Evolutionary conservation across 2,888 invertebrate genomes (phyloP).

Genomic region (Amphiduros pacificus): DNA sequence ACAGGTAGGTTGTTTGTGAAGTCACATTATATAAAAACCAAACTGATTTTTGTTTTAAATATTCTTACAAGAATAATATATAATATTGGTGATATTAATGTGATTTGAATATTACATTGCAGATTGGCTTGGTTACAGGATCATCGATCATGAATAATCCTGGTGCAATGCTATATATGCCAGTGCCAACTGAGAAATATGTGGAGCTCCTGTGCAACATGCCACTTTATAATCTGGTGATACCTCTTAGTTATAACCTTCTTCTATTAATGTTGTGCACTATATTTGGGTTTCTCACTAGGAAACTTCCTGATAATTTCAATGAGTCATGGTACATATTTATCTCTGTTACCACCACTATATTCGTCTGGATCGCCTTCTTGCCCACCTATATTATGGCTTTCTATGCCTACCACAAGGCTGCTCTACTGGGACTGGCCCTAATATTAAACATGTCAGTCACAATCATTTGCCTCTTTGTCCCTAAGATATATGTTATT

Average conservation of each 20-base stretch:
- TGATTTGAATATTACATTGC: too few relatives aligned
- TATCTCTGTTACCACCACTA: conserved; percentile 1
- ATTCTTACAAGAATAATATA: too few relatives aligned
- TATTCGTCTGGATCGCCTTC: conserved; percentile 14
- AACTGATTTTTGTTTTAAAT: too few relatives aligned
- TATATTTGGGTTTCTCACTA: not conserved
- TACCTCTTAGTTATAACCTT: not conserved
- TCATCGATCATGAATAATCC: too few relatives aligned
- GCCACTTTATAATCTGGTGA: not conserved
- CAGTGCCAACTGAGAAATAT: not conserved
- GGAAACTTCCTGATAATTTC: conserved; percentile 7
- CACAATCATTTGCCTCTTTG: not conserved
- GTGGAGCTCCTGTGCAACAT: not conserved
- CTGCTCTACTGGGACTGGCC: not conserved
- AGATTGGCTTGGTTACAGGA: too few relatives aligned
- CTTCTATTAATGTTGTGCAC: not conserved
- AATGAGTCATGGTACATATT: conserved; percentile 12
- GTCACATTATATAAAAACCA: too few relatives aligned
- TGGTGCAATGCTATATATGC: conserved; percentile 3
- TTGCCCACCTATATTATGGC: conserved; percentile 4
- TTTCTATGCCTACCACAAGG: conserved; percentile 8
- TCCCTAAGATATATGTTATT: conserved; percentile 5
- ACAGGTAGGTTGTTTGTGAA: not conserved
- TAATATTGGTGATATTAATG: too few relatives aligned
- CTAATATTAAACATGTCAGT: conserved; percentile 2